Evolutionary conservation across 2,113 vertebrate species (phyloP).

Genomic region (Dissostichus mawsoni): DNA sequence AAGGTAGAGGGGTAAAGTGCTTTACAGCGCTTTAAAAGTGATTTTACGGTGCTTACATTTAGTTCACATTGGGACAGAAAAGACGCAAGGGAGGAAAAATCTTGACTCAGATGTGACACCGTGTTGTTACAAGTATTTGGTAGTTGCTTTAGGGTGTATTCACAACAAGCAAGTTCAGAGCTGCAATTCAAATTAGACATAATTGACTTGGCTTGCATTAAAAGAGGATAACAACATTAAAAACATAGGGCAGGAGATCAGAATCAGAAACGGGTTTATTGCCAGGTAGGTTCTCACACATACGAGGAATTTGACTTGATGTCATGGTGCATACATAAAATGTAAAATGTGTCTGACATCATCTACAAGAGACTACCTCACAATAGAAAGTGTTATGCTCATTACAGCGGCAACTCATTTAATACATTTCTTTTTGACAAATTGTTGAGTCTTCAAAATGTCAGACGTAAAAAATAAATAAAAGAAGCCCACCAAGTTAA

Average conservation of each 20-base stretch:
- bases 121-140: conserved; percentile 18
- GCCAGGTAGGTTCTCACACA: too few species aligned
- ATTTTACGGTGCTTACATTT: neutral
- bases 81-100: neutral
- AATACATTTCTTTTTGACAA: too few species aligned
- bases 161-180: conserved; percentile 7
- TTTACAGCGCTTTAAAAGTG: conserved; percentile 11
- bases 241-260: neutral
- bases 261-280: too few species aligned
- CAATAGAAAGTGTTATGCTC: too few species aligned
- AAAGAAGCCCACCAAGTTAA: too few species aligned
- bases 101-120: conserved; percentile 6
- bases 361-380: neutral
- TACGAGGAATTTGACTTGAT: too few species aligned
- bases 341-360: neutral
- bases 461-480: too few species aligned
- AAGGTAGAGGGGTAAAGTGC: conserved; percentile 27
- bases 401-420: too few species aligned
- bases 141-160: neutral
- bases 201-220: neutral
- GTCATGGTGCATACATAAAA: too few species aligned
- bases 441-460: too few species aligned
- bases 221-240: neutral
- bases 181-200: neutral
- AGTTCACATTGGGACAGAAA: neutral